Conservation (phyloP, 2,888 invertebrate species). For the Caenorhabditis japonica region DNA sequence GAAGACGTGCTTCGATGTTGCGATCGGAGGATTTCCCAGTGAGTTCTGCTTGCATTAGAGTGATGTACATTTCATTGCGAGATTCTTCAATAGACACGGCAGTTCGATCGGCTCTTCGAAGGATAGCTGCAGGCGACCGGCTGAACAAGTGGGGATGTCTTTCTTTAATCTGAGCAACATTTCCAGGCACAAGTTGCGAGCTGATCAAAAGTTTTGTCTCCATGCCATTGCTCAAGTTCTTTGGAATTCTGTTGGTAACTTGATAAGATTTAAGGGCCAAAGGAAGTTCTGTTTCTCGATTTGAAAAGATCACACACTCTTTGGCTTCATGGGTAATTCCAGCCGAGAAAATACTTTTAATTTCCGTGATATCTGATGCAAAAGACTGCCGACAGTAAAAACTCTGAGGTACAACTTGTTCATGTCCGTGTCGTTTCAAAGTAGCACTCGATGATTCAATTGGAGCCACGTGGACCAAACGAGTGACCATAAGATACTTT, state of each 20-base stretch:
- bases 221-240: constrained; percentile 32
- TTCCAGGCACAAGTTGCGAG: constrained; percentile 52
- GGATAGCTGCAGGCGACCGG: constrained; percentile 38
- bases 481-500: constrained; percentile 90
- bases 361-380: constrained; percentile 59
- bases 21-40: constrained; percentile 92
- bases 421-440: constrained; percentile 45
- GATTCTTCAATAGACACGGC: constrained; percentile 83
- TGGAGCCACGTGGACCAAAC: constrained; percentile 85
- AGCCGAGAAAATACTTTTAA: constrained; percentile 43
- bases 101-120: constrained; percentile 40
- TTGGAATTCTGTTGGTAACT: constrained; percentile 40
- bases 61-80: constrained; percentile 93
- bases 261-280: constrained; percentile 41
- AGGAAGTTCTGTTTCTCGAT: constrained; percentile 52
- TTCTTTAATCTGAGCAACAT: constrained; percentile 39
- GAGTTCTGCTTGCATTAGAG: constrained; percentile 88
- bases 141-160: constrained; percentile 59
- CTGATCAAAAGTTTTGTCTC: constrained; percentile 54
- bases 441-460: constrained; percentile 63
- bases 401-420: constrained; percentile 30
- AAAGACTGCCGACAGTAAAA: constrained; percentile 55
- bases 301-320: constrained; percentile 57
- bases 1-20: constrained; percentile 91
- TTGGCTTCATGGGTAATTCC: constrained; percentile 41